These are phyloP conservation scores for Cotesia vestalis DNA, from an alignment of 1,140 invertebrate species.

Conservation along the genomic window DNA sequence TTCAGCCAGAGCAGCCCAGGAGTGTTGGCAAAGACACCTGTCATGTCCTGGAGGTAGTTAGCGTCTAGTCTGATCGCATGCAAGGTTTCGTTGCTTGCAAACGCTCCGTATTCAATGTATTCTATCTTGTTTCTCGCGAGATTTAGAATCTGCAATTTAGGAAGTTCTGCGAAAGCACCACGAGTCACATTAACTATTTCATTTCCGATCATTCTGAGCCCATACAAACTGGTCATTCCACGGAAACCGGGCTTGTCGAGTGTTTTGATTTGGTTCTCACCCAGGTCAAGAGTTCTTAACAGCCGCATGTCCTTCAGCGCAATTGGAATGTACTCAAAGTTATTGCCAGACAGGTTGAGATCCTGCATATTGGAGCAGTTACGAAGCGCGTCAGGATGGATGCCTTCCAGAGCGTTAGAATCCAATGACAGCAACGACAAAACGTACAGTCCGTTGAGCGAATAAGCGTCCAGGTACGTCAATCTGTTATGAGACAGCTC, in stretches of 20 bases:
- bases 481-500: constrained; percentile 81
- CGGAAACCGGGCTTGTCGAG: constrained; percentile 83
- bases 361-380: constrained; percentile 84
- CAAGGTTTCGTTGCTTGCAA: constrained; percentile 77
- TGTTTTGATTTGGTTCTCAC: constrained; percentile 80
- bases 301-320: constrained; percentile 79
- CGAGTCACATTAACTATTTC: constrained; percentile 79
- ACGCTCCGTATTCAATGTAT: constrained; percentile 77
- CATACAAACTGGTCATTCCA: constrained; percentile 80
- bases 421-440: constrained; percentile 82
- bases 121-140: constrained; percentile 83
- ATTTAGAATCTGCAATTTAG: constrained; percentile 81
- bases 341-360: constrained; percentile 84
- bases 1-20: constrained; percentile 83
- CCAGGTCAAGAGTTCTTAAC: constrained; percentile 81
- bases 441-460: constrained; percentile 83
- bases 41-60: constrained; percentile 81
- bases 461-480: constrained; percentile 75
- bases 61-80: constrained; percentile 83
- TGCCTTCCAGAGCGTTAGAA: constrained; percentile 77
- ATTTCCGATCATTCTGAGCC: constrained; percentile 82
- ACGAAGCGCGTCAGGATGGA: constrained; percentile 81
- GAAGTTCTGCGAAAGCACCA: constrained; percentile 75
- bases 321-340: constrained; percentile 75
- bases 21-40: constrained; percentile 77